Evolutionary conservation across 2,113 vertebrate species (phyloP).

Genomic region (Seriola aureovittata): DNA sequence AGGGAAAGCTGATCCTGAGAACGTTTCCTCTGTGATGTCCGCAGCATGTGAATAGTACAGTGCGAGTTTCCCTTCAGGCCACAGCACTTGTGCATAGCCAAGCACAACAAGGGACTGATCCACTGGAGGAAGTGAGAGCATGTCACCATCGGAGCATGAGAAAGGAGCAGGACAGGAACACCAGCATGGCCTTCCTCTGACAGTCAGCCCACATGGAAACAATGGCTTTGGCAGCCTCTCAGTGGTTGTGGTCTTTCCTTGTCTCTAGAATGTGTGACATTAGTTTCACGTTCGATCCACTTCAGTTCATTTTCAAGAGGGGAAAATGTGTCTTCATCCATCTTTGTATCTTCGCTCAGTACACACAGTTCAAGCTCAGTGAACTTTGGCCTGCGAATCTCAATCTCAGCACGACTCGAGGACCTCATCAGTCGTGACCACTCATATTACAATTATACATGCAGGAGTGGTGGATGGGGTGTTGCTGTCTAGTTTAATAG

Average conservation of each 20-base stretch:
- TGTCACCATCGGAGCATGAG: constrained; percentile 68
- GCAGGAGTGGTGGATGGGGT: neutral
- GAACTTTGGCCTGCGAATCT: neutral
- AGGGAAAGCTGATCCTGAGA: constrained; percentile 48
- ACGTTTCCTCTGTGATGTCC: constrained; percentile 40
- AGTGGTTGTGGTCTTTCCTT: constrained; percentile 6
- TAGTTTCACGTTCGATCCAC: constrained; percentile 7
- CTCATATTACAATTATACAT: neutral
- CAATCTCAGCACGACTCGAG: neutral
- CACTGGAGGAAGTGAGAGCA: constrained; percentile 61
- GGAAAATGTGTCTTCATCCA: constrained; percentile 1
- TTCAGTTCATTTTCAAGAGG: neutral
- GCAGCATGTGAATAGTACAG: constrained; percentile 38
- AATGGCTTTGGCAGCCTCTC: constrained; percentile 55
- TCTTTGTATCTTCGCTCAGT: neutral
- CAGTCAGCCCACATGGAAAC: constrained; percentile 47
- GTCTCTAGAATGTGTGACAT: neutral
- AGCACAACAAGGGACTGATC: constrained; percentile 66
- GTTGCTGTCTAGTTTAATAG: neutral
- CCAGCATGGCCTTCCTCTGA: constrained; percentile 58
- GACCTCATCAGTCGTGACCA: neutral
- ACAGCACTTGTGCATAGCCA: constrained; percentile 36
- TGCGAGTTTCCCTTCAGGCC: constrained; percentile 43
- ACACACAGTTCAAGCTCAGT: neutral
- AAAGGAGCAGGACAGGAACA: constrained; percentile 59